These are phyloP conservation scores for Sycophila texana DNA, from an alignment of 2,888 invertebrate species.

Conservation along the genomic window DNA sequence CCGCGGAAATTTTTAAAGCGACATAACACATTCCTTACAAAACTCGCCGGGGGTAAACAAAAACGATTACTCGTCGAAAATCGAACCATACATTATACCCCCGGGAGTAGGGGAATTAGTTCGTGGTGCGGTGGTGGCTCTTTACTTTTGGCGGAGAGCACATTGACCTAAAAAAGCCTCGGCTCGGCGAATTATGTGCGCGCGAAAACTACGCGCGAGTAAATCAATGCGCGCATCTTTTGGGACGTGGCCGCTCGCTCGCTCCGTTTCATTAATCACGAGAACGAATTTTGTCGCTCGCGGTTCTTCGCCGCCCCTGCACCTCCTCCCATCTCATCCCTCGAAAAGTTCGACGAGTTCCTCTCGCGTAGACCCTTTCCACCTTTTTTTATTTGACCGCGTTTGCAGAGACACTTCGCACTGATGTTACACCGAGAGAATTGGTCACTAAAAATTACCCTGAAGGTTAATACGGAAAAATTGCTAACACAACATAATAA, in stretches of 20 bases:
- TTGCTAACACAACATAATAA: too few species aligned
- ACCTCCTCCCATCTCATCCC: neutral
- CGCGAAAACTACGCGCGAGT: constrained; percentile 1
- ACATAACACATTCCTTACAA: constrained; percentile 8
- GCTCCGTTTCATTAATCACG: constrained; percentile 47
- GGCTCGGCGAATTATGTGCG: constrained; percentile 31
- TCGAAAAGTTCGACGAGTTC: constrained; percentile 20
- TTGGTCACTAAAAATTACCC: too few species aligned
- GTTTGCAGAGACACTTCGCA: neutral
- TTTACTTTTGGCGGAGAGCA: constrained; percentile 35
- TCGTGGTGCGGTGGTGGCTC: neutral
- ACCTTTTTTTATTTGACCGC: neutral
- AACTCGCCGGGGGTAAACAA: constrained; percentile 17
- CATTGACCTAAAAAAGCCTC: constrained; percentile 52
- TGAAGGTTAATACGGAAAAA: too few species aligned
- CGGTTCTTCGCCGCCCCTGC: neutral
- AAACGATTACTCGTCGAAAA: constrained; percentile 33
- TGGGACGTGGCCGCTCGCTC: neutral
- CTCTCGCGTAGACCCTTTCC: neutral
- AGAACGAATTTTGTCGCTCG: constrained; percentile 2
- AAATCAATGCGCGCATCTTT: constrained; percentile 26
- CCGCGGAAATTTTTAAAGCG: constrained; percentile 4
- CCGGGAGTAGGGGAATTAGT: constrained; percentile 30
- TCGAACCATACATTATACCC: constrained; percentile 39
- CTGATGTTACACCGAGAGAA: neutral